Percentiles rank a stretch among this genome's conserved stretches.
Evolutionary conservation across 2,797 vertebrate genomes (phyloP).

Genomic region (Phrynocephalus forsythii): DNA sequence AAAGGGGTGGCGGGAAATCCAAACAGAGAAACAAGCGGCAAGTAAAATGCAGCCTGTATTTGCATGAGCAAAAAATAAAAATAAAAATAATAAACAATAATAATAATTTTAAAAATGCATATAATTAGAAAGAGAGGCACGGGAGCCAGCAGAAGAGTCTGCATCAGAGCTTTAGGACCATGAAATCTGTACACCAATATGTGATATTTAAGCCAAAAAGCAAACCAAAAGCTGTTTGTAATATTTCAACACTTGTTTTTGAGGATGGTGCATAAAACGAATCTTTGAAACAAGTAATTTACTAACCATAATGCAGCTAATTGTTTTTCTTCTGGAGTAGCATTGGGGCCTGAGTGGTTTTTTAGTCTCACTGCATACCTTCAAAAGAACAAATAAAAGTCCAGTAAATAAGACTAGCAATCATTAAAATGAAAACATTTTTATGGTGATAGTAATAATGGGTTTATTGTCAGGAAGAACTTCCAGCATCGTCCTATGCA

Average conservation of each 20-base stretch:
- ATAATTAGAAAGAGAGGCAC: slow-evolving; percentile 21
- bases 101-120: background rate
- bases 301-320: slow-evolving; percentile 95
- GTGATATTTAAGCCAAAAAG: slow-evolving; percentile 17
- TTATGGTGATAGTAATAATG: slow-evolving; percentile 31
- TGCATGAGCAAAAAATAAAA: background rate
- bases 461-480: background rate
- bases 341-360: slow-evolving; percentile 90
- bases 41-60: slow-evolving; percentile 26
- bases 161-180: background rate
- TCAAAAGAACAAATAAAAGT: slow-evolving; percentile 62
- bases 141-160: background rate
- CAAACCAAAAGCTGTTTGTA: slow-evolving; percentile 42
- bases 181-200: slow-evolving; percentile 21
- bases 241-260: slow-evolving; percentile 26
- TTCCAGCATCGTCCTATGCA: background rate
- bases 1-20: too few relatives aligned
- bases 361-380: slow-evolving; percentile 99
- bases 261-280: slow-evolving; percentile 17
- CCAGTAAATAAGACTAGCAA: background rate
- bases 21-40: too few relatives aligned
- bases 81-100: too few relatives aligned
- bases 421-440: slow-evolving; percentile 35
- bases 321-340: slow-evolving; percentile 94
- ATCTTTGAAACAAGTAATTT: slow-evolving; percentile 28